A percentile compares a stretch with the other conserved stretches of the same genome.
Conservation (phyloP, 1,140 invertebrate species). For the Drosophila serrata region DNA sequence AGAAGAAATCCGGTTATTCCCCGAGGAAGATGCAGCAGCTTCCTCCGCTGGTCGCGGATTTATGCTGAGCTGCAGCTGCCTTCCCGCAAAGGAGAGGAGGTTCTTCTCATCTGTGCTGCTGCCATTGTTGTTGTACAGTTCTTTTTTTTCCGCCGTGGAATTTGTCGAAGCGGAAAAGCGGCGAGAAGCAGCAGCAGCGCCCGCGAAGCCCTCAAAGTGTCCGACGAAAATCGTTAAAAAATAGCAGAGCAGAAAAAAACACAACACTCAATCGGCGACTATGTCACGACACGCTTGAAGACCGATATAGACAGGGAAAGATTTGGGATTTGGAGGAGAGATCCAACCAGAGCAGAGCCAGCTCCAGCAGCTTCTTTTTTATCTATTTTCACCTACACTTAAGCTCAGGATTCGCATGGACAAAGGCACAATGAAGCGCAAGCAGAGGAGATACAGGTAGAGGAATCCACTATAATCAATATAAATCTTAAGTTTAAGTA, state of each 20-base stretch:
- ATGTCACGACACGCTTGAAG: slow-evolving; percentile 65
- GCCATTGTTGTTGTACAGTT: slow-evolving; percentile 37
- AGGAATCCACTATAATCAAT: background rate
- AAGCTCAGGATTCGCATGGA: slow-evolving; percentile 77
- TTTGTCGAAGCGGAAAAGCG: slow-evolving; percentile 40
- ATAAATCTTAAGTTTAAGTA: no score
- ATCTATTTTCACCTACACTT: background rate
- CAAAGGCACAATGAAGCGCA: slow-evolving; percentile 85
- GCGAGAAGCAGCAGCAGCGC: slow-evolving; percentile 37
- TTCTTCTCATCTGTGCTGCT: slow-evolving; percentile 13
- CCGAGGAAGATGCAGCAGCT: slow-evolving; percentile 31
- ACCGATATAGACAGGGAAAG: slow-evolving; percentile 18
- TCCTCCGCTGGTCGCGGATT: slow-evolving; percentile 29
- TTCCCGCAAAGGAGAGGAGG: background rate
- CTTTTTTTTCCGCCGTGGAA: slow-evolving; percentile 38
- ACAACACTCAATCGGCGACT: slow-evolving; percentile 45
- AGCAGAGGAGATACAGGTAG: slow-evolving; percentile 85
- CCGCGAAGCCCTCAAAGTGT: slow-evolving; percentile 69
- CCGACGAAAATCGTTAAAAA: slow-evolving; percentile 78
- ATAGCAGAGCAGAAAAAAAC: slow-evolving; percentile 24
- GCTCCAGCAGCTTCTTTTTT: background rate
- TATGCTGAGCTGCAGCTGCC: slow-evolving; percentile 21
- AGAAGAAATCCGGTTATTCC: background rate
- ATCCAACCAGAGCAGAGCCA: background rate
- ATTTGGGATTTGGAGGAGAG: slow-evolving; percentile 11